Percentiles rank a stretch among this genome's conserved stretches.
These are phyloP conservation scores for Nomada lathburiana DNA, from an alignment of 2,888 invertebrate species.

Conservation along the genomic window DNA sequence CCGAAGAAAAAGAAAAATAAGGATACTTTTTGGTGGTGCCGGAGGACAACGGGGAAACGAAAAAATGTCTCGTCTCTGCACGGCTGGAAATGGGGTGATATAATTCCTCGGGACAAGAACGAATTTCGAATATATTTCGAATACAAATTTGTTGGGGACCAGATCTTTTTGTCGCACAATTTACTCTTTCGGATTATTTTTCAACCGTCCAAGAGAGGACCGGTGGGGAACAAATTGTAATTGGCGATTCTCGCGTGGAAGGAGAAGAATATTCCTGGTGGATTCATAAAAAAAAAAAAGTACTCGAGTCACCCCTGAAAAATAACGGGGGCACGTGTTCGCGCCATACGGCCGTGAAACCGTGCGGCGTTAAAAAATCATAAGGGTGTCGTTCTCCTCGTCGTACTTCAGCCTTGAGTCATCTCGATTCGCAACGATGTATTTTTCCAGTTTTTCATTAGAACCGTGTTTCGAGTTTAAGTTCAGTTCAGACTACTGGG, in stretches of 20 bases:
- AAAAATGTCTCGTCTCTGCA: neutral
- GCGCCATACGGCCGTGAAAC: constrained; percentile 76
- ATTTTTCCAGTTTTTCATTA: constrained; percentile 21
- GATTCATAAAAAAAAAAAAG: constrained; percentile 75
- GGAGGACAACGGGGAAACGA: constrained; percentile 8
- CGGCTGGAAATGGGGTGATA: constrained; percentile 29
- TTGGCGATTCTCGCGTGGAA: constrained; percentile 11
- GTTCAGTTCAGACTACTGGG: neutral
- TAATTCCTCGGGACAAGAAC: constrained; percentile 8
- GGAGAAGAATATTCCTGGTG: constrained; percentile 64
- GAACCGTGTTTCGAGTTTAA: neutral
- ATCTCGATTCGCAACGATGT: constrained; percentile 4
- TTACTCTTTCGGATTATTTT: neutral
- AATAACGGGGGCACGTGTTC: constrained; percentile 72
- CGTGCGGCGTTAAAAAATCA: constrained; percentile 78
- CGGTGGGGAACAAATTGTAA: neutral
- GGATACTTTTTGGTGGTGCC: constrained; percentile 25
- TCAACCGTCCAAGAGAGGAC: neutral
- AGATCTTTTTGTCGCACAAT: neutral
- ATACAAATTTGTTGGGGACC: neutral
- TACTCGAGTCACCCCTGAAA: constrained; percentile 76
- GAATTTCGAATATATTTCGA: constrained; percentile 8
- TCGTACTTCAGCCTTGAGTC: constrained; percentile 56
- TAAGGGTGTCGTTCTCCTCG: constrained; percentile 73
- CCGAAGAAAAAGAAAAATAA: constrained; percentile 53